These are phyloP conservation scores for Elaphurus davidianus DNA, from an alignment of 2,113 vertebrate genomes.

Conservation along the genomic window DNA sequence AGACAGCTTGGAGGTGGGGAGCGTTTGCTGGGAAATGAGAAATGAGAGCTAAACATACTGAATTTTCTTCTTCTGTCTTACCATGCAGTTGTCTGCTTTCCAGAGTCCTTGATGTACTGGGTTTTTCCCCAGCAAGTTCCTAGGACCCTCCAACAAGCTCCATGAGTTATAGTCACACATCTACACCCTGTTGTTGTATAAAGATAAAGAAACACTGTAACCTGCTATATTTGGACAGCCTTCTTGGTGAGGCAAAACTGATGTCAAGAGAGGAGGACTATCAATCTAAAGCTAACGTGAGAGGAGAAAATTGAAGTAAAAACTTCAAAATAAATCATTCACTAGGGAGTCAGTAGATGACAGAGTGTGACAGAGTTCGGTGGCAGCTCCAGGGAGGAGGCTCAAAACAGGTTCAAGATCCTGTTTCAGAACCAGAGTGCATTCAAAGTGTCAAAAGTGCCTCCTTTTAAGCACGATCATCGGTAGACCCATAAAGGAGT, in stretches of 20 bases:
- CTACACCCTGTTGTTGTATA: background rate
- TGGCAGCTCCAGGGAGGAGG: background rate
- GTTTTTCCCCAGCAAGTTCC: background rate
- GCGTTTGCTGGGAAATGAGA: constrained; percentile 1
- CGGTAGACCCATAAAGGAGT: background rate
- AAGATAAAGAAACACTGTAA: constrained; percentile 51
- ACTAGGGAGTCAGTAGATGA: background rate
- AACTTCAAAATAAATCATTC: constrained; percentile 40
- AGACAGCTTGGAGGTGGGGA: background rate
- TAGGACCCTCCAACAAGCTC: background rate
- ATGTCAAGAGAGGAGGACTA: constrained; percentile 39
- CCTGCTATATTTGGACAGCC: background rate
- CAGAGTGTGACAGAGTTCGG: constrained; percentile 1
- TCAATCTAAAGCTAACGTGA: constrained; percentile 40
- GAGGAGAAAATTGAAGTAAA: constrained; percentile 36
- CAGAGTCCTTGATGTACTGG: background rate
- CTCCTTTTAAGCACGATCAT: background rate
- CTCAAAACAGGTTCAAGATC: background rate
- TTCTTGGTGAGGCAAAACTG: constrained; percentile 48
- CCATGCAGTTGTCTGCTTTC: background rate
- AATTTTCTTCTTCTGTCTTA: background rate
- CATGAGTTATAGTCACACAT: constrained; percentile 18
- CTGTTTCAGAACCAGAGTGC: constrained; percentile 2
- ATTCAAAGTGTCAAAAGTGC: background rate
- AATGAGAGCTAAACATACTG: background rate